These are phyloP conservation scores for Bombus sibiricus DNA, from an alignment of 1,140 invertebrate species.

Conservation along the genomic window DNA sequence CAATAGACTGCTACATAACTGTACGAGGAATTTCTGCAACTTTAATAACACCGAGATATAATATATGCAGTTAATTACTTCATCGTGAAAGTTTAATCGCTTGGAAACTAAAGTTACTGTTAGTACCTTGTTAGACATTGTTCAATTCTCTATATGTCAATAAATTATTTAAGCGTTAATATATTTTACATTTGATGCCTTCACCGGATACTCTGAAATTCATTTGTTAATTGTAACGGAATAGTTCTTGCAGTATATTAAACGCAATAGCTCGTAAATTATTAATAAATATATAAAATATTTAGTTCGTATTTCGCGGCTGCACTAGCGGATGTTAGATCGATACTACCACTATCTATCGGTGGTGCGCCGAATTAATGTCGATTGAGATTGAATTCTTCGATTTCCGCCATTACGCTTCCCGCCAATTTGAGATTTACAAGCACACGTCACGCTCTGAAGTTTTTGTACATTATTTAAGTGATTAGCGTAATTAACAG, in stretches of 20 bases:
- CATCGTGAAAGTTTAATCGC: background rate
- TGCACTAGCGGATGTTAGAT: background rate
- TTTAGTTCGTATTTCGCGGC: background rate
- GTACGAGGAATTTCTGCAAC: conserved; percentile 3
- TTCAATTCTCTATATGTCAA: background rate
- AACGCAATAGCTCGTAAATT: background rate
- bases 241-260: no score
- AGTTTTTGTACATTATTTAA: background rate
- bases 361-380: background rate
- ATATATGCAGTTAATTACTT: background rate
- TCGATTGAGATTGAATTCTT: background rate
- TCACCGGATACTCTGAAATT: background rate
- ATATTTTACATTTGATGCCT: background rate
- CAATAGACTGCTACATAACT: background rate
- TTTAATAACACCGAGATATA: background rate
- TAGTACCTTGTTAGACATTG: background rate
- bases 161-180: background rate
- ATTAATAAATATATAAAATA: background rate
- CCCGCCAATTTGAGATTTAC: background rate
- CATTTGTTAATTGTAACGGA: background rate
- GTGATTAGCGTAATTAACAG: background rate
- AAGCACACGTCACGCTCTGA: background rate
- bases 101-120: background rate
- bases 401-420: background rate
- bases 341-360: background rate